Evolutionary conservation across 1,140 invertebrate species (phyloP).

Genomic region (Periplaneta americana): DNA sequence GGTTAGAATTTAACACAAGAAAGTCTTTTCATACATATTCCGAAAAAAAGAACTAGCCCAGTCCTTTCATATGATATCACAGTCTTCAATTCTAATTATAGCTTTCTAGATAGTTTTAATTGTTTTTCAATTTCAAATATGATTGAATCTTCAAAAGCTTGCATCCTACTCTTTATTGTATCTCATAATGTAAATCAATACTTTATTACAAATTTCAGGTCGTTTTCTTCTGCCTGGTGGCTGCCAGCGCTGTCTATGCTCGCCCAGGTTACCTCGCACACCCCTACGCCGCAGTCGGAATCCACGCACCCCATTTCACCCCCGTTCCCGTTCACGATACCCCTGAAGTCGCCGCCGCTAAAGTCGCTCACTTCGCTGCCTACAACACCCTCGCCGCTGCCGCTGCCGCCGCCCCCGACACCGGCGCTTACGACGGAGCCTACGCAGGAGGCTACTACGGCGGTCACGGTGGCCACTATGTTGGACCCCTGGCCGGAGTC

Average conservation of each 20-base stretch:
- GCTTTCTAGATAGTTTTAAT: no score
- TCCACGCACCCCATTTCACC: not conserved
- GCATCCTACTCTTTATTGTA: no score
- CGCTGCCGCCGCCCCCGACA: not conserved
- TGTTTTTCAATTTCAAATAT: no score
- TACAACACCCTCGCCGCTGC: constrained; percentile 26
- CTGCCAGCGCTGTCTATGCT: not conserved
- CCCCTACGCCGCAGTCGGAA: not conserved
- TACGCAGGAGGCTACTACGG: not conserved
- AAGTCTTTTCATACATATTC: no score
- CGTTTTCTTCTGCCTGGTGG: not conserved
- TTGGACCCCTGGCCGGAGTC: not conserved
- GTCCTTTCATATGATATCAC: no score
- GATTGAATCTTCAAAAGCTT: no score
- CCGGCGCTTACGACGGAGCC: not conserved
- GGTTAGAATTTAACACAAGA: no score
- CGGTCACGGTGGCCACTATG: not conserved
- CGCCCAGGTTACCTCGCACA: not conserved
- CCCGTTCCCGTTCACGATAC: constrained; percentile 36
- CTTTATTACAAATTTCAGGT: not conserved
- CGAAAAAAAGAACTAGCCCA: no score
- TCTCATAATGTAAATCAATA: no score
- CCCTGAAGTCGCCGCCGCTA: constrained; percentile 51
- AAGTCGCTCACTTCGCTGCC: constrained; percentile 48
- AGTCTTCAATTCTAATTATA: no score